A percentile compares a stretch with the other conserved stretches of the same genome.
These are phyloP conservation scores for Novumbra hubbsi DNA, from an alignment of 2,797 vertebrate species.

Conservation along the genomic window DNA sequence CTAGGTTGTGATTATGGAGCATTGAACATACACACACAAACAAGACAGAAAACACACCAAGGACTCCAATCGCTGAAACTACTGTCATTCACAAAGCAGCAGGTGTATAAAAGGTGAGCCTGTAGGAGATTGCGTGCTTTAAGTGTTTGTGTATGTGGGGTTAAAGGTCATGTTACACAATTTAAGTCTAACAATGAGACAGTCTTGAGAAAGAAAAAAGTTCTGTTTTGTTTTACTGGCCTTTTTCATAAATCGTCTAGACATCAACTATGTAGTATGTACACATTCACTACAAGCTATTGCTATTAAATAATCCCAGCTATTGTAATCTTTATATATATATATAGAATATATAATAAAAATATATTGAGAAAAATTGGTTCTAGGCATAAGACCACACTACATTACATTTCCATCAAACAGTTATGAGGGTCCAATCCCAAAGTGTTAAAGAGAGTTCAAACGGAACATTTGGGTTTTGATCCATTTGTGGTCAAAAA, in stretches of 20 bases:
- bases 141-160: conserved; percentile 43
- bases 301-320: conserved; percentile 94
- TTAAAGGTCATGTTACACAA: conserved; percentile 56
- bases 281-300: conserved; percentile 93
- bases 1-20: conserved; percentile 35
- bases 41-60: conserved; percentile 35
- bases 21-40: conserved; percentile 37
- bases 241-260: conserved; percentile 79
- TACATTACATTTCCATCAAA: conserved; percentile 73
- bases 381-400: conserved; percentile 76
- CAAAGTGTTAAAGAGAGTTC: conserved; percentile 23
- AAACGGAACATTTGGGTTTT: conserved; percentile 37
- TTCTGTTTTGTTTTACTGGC: conserved; percentile 78
- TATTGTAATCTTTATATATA: conserved; percentile 79
- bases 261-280: conserved; percentile 83
- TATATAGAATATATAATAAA: conserved; percentile 82
- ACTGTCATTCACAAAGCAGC: conserved; percentile 70
- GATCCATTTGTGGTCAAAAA: conserved; percentile 44
- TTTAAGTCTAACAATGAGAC: conserved; percentile 58
- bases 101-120: conserved; percentile 35
- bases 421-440: conserved; percentile 60
- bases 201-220: conserved; percentile 55
- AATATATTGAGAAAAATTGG: conserved; percentile 77
- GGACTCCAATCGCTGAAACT: conserved; percentile 62
- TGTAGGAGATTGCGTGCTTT: conserved; percentile 38